A percentile compares a stretch with the other conserved stretches of the same genome.
These are phyloP conservation scores for Drosophila siamana DNA, from an alignment of 2,888 invertebrate genomes.

Conservation along the genomic window DNA sequence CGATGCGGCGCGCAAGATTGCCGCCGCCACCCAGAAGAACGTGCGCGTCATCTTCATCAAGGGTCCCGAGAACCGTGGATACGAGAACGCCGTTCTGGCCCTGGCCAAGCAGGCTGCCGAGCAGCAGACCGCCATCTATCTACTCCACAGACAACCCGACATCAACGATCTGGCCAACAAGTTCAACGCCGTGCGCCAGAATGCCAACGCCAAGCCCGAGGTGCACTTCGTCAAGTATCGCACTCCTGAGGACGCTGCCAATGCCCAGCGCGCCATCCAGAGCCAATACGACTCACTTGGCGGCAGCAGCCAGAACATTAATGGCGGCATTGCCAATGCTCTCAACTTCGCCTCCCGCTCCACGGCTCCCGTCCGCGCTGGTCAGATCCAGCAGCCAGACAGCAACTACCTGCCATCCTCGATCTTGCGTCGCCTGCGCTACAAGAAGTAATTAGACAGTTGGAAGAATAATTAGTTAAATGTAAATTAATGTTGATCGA, in stretches of 20 bases:
- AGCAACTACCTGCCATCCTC: slow-evolving; percentile 71
- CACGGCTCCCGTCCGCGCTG: slow-evolving; percentile 46
- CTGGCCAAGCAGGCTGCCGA: slow-evolving; percentile 80
- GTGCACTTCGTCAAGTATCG: slow-evolving; percentile 82
- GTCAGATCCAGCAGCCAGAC: slow-evolving; percentile 53
- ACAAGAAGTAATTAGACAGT: slow-evolving; percentile 17
- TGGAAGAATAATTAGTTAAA: slow-evolving; percentile 26
- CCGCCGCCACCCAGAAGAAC: slow-evolving; percentile 68
- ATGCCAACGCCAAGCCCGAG: slow-evolving; percentile 68
- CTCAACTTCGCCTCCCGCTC: slow-evolving; percentile 79
- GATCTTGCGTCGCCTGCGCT: slow-evolving; percentile 72
- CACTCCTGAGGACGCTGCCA: slow-evolving; percentile 76
- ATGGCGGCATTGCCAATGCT: slow-evolving; percentile 78
- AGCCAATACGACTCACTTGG: slow-evolving; percentile 73
- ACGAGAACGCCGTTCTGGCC: slow-evolving; percentile 75
- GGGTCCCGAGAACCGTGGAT: slow-evolving; percentile 77
- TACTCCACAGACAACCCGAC: slow-evolving; percentile 78
- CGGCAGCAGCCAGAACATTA: slow-evolving; percentile 62
- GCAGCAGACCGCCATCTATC: slow-evolving; percentile 79
- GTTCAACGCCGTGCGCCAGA: slow-evolving; percentile 70
- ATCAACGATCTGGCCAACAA: slow-evolving; percentile 72
- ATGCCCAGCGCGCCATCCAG: slow-evolving; percentile 78
- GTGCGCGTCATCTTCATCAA: slow-evolving; percentile 79
- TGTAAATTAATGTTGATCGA: slow-evolving; percentile 37
- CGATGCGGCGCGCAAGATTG: slow-evolving; percentile 58